A percentile compares a stretch with the other conserved stretches of the same genome.
Evolutionary conservation across 1,140 invertebrate genomes (phyloP).

Genomic region (Phenacoccus solenopsis): DNA sequence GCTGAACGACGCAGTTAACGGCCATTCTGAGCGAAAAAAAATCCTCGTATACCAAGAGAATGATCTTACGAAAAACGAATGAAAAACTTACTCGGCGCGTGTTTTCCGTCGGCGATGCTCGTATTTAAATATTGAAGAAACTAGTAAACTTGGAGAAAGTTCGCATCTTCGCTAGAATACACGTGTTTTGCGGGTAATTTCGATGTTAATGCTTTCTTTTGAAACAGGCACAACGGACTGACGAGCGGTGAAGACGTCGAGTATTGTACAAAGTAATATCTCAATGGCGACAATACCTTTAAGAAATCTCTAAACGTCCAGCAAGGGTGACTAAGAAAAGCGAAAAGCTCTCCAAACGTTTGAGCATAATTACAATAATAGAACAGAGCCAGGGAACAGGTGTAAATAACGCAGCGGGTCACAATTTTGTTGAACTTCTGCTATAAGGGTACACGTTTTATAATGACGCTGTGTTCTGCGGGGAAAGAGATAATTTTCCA

Average conservation of each 20-base stretch:
- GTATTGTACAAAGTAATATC: not conserved
- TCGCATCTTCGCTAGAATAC: too few species aligned
- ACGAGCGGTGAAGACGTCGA: not conserved
- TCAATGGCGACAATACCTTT: not conserved
- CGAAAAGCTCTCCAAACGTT: not conserved
- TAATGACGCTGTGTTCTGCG: not conserved
- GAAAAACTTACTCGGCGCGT: too few species aligned
- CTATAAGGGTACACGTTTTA: not conserved
- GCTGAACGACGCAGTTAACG: too few species aligned
- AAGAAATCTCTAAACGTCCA: not conserved
- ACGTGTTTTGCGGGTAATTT: too few species aligned
- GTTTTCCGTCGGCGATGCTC: too few species aligned
- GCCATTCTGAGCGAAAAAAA: too few species aligned
- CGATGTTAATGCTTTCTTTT: too few species aligned
- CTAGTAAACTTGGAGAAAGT: too few species aligned
- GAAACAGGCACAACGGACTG: too few species aligned
- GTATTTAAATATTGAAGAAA: too few species aligned
- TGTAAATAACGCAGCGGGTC: not conserved
- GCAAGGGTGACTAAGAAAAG: not conserved
- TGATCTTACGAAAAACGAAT: too few species aligned
- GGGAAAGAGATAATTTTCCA: constrained; percentile 12
- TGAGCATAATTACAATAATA: not conserved
- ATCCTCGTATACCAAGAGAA: too few species aligned
- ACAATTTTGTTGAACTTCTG: not conserved
- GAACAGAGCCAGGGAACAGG: not conserved